Base-by-base conservation (phyloP, 2,888 invertebrate species). In the Eristalinus sepulchralis region DNA sequence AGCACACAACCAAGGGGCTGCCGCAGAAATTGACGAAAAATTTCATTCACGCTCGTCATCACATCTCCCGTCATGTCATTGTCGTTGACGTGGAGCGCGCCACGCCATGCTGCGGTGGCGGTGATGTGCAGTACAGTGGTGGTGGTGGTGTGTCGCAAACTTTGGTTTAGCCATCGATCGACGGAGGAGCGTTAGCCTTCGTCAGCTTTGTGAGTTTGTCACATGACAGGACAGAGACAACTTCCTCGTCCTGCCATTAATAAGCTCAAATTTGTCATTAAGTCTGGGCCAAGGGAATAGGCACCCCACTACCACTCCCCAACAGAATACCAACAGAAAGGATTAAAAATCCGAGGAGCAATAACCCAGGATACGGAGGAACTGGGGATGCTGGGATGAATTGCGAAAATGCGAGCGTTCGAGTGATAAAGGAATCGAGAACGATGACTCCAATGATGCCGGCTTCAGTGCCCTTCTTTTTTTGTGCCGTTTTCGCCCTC, bases 11-110 rank as follows among this genome's bases (percentile, higher is more conserved):
- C 55, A 60, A 73, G 27, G 47, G 47, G 34, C 55, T 55, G 36
- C 34, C 70, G 62, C 72, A 70, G 66, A 84, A 83, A 73, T 59
- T 64, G 73, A 70, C 39, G 71, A 81, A 76, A 36, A 67, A 57
- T 77, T 83, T 75, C 77, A 36, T 68, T 79, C 82, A 86, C 83
- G 86, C 86, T 79, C 78, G 68, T 86, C 86, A 86, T 71, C 86
- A 85, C 85, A 85, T 78, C 70, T 71, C 22, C 57, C 22, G 24
- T 64, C 71, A 64, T 67, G 47, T 78, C 63, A 66, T 86, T 57
- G 47, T 17, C 47, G 47, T 59, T 85, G 77, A 73, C 66, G 77
- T 34, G 70, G 70, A 80, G 71, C 24, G 67, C 63, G 27, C 27
- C 27, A 5, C 27, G 5, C 27, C 27, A 27, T 27, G 27, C 64